These are phyloP conservation scores for Eupithecia insigniata DNA, from an alignment of 2,888 invertebrate genomes.

Conservation along the genomic window DNA sequence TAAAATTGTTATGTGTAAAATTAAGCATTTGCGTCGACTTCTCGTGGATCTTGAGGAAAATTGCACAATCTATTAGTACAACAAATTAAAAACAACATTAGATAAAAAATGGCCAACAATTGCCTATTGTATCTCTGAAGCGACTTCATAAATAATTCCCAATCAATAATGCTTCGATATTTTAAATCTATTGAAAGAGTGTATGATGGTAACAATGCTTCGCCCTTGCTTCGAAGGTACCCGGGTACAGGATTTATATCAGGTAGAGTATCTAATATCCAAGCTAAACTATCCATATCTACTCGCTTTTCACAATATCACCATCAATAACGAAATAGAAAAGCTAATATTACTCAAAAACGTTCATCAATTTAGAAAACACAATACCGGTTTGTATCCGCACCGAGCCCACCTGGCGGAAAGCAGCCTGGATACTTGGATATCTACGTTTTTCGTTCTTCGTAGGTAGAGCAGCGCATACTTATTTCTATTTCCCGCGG, in stretches of 20 bases:
- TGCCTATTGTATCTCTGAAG: too few species aligned
- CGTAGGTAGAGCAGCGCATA: slow-evolving; percentile 74
- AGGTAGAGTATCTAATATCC: too few species aligned
- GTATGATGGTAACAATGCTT: too few species aligned
- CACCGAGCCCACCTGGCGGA: slow-evolving; percentile 46
- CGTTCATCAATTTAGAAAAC: background rate
- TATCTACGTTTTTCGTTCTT: slow-evolving; percentile 75
- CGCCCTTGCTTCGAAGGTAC: too few species aligned
- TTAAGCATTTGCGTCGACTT: background rate
- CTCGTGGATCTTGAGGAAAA: background rate
- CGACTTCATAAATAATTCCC: too few species aligned
- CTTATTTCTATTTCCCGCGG: slow-evolving; percentile 83
- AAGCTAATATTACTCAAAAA: background rate
- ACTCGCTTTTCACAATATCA: background rate
- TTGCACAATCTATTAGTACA: rapidly evolving
- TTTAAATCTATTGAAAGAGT: too few species aligned
- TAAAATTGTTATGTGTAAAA: background rate
- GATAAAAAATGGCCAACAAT: too few species aligned
- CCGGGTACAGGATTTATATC: too few species aligned
- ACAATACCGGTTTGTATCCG: slow-evolving; percentile 3
- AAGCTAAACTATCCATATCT: background rate
- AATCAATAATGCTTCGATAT: too few species aligned
- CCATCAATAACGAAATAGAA: background rate
- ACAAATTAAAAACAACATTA: too few species aligned
- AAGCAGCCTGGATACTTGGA: slow-evolving; percentile 66